Conservation (phyloP, 2,113 vertebrate species). For the Pelecanus crispus region DNA sequence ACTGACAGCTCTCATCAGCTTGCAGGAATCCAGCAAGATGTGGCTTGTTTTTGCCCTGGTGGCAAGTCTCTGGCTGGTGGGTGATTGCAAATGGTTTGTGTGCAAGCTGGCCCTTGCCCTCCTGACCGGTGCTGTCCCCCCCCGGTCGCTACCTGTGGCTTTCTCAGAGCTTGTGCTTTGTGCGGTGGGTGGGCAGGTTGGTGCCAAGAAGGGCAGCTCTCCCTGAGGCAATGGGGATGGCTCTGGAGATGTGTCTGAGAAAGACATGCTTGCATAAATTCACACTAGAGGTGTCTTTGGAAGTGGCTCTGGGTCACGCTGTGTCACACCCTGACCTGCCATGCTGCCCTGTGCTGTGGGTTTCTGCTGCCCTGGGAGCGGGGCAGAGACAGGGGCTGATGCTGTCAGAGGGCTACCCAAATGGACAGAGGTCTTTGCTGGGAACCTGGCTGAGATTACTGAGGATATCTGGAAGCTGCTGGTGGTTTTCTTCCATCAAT, state of each 20-base stretch:
- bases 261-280: background rate
- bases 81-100: background rate
- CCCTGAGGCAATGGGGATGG: background rate
- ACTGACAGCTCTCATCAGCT: background rate
- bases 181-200: background rate
- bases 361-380: background rate
- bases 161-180: background rate
- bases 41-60: background rate
- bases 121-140: background rate
- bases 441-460: background rate
- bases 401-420: background rate
- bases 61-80: background rate
- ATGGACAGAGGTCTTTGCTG: background rate
- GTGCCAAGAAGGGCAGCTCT: background rate
- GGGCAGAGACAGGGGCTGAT: background rate
- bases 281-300: background rate
- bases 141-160: background rate
- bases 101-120: background rate
- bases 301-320: accelerated
- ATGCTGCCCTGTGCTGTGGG: background rate
- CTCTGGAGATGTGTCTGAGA: background rate
- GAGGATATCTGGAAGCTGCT: background rate
- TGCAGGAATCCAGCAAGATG: background rate
- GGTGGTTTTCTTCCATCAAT: background rate
- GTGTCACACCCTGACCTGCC: background rate